Base-by-base conservation (phyloP, 2,113 vertebrate species). In the Chaetorhynchus papuensis region DNA sequence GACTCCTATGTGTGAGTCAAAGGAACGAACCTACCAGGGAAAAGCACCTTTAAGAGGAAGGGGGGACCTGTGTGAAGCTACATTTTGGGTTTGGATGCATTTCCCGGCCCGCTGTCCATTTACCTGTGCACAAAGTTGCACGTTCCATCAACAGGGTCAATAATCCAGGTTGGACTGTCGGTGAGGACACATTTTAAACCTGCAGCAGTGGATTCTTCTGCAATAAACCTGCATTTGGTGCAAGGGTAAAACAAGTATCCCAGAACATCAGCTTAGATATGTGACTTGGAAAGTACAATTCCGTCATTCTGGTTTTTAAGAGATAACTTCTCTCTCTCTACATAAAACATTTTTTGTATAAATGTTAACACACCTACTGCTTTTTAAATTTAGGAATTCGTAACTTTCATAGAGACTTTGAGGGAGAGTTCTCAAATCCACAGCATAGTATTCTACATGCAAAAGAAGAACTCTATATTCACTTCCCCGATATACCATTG, bases 41-140 rank as follows among this genome's bases (percentile, higher is more conserved):
- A 61, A 81, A 68, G 33, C 33, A 44, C 19, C 16, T 64, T 56
- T 11, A 45, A 78, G 64, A 7, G 7, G n/a, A 83, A 56, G 41
- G 47, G 23, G 92, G 60, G 71, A 28, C 7, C 28, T 11, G 16
- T 44, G 20, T 49, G 86, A 78, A 79, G 88, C 22, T 53, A 7
- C 22, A 2, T 26, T 77, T 39, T 37, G 53, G 23, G 14, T 28
- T 81, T 69, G 23, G 16, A 21, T 17, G 15, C 35, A 39, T 39
- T 50, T 23, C 28, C 20, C 28, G 7, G 18, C 5, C 72, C 4
- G 6, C n/a, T 8, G 42, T 18, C 37, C 14, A 3, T 72, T 93
- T 96, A 99, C 98, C 98, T 98, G 97, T 99, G 99, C 93, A 99
- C 98, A 87, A 99, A 99, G 95, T 99, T 99, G 97, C 98, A 99